Evolutionary conservation across 2,113 vertebrate genomes (phyloP).

Genomic region (Thymallus thymallus): DNA sequence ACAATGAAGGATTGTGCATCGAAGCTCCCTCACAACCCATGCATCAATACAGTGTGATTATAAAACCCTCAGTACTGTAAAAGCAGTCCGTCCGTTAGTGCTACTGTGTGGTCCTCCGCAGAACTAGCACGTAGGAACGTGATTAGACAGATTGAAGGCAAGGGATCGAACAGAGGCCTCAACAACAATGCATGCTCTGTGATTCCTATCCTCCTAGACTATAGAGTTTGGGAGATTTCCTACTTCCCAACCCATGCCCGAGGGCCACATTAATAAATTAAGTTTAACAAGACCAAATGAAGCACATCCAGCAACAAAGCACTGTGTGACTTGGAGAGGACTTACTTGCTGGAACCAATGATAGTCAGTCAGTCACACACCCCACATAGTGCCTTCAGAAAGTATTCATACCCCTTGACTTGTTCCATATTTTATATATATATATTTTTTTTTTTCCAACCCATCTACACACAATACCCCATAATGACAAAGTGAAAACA

Average conservation of each 20-base stretch:
- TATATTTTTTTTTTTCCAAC: too few relatives aligned
- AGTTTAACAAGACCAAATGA: conserved; percentile 5
- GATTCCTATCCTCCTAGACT: not conserved
- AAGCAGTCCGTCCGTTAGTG: not conserved
- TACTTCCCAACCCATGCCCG: not conserved
- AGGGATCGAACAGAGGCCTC: not conserved
- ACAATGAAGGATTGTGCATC: too few relatives aligned
- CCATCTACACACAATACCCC: not conserved
- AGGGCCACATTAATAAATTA: too few relatives aligned
- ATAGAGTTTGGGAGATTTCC: conserved; percentile 7
- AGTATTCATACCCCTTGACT: too few relatives aligned
- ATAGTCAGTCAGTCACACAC: not conserved
- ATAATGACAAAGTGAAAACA: not conserved
- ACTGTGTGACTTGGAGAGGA: conserved; percentile 7
- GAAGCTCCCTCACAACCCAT: too few relatives aligned
- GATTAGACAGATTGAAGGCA: not conserved
- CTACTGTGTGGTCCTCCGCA: conserved; percentile 7
- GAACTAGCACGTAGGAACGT: not conserved
- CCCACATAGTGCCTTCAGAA: too few relatives aligned
- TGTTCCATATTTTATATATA: too few relatives aligned
- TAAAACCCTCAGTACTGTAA: too few relatives aligned
- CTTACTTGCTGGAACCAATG: not conserved
- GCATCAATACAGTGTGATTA: too few relatives aligned
- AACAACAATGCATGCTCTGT: conserved; percentile 23
- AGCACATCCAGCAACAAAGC: conserved; percentile 14